Percentiles rank a stretch among this genome's conserved stretches.
Evolutionary conservation across 1,140 invertebrate species (phyloP).

Genomic region (Magallana angulata): DNA sequence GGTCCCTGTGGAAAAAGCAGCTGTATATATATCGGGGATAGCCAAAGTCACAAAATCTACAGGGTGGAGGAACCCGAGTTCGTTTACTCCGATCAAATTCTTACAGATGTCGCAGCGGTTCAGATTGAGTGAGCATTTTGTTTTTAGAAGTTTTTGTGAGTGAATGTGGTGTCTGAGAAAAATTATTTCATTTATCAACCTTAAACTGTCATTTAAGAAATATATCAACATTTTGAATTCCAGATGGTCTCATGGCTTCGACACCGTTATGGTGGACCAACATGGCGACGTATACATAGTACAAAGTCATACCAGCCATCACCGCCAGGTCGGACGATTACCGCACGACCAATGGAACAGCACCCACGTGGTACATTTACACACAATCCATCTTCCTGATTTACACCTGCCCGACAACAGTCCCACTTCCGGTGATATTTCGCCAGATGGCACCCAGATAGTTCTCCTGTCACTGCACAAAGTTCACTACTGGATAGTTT

Average conservation of each 20-base stretch:
- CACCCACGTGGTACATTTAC: background rate
- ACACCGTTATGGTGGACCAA: background rate
- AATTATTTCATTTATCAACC: too few species aligned
- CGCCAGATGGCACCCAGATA: background rate
- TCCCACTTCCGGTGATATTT: background rate
- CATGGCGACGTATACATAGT: background rate
- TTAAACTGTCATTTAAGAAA: too few species aligned
- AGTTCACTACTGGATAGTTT: background rate
- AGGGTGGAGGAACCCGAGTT: conserved; percentile 50
- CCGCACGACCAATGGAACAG: background rate
- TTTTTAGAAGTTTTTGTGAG: too few species aligned
- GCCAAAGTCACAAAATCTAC: conserved; percentile 46
- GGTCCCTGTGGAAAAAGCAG: conserved; percentile 51
- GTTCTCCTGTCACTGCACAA: background rate
- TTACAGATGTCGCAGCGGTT: background rate
- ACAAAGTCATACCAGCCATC: background rate
- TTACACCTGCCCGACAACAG: background rate
- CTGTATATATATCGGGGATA: conserved; percentile 57
- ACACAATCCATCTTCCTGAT: background rate
- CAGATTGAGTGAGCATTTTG: background rate
- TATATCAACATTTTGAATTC: background rate
- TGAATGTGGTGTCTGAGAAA: too few species aligned
- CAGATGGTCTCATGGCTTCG: background rate
- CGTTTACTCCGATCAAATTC: conserved; percentile 8
- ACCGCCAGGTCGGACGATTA: background rate